Percentiles rank a stretch among this genome's conserved stretches.
Evolutionary conservation across 2,113 vertebrate species (phyloP).

Genomic region (Pituophis catenifer): DNA sequence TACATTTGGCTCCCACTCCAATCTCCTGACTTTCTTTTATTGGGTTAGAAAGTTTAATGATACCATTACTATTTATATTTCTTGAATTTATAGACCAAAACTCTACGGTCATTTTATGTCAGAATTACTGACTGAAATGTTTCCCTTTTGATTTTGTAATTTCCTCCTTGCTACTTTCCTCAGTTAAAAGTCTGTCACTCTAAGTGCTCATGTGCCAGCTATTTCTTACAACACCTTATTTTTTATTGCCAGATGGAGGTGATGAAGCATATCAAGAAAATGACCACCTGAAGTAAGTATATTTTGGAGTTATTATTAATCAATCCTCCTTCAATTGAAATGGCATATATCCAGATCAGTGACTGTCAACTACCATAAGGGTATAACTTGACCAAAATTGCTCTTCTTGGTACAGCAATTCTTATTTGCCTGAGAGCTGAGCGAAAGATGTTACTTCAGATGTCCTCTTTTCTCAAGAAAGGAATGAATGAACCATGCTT

Average conservation of each 20-base stretch:
- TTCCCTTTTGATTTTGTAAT: constrained; percentile 49
- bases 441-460: constrained; percentile 1
- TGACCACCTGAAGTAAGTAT: constrained; percentile 46
- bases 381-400: constrained; percentile 8
- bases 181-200: constrained; percentile 38
- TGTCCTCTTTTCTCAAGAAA: neutral
- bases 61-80: neutral
- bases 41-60: neutral
- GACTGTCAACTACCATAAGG: constrained; percentile 24
- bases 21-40: neutral
- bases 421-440: neutral
- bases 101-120: constrained; percentile 34
- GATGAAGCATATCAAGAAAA: constrained; percentile 57
- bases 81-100: neutral
- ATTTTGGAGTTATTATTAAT: constrained; percentile 41
- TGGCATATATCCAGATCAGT: constrained; percentile 33
- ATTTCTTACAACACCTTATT: constrained; percentile 62
- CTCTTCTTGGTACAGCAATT: neutral
- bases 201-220: constrained; percentile 46
- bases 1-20: neutral
- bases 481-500: constrained; percentile 16
- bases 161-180: constrained; percentile 22
- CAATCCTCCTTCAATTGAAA: constrained; percentile 48
- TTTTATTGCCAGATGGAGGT: constrained; percentile 60
- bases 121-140: constrained; percentile 30